Percentiles rank a stretch among this genome's conserved stretches.
Evolutionary conservation across 2,888 invertebrate species (phyloP).

Genomic region (Creontiades dilutus): DNA sequence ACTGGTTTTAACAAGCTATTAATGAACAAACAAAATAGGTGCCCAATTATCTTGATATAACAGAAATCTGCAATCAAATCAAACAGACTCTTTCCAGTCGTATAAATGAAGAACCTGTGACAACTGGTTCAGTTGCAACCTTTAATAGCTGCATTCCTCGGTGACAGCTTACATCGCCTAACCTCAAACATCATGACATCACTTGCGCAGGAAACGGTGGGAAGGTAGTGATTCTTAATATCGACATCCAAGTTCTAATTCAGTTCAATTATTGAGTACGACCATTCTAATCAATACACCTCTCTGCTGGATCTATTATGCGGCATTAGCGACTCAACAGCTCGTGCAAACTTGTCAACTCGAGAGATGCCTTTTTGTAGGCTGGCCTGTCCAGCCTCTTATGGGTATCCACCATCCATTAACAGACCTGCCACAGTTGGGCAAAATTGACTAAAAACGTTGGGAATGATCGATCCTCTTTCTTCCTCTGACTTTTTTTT

Average conservation of each 20-base stretch:
- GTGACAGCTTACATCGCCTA: background rate
- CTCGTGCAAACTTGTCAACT: slow-evolving; percentile 22
- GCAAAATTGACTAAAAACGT: slow-evolving; percentile 36
- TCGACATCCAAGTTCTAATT: background rate
- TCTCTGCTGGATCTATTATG: background rate
- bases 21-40: background rate
- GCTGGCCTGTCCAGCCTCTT: slow-evolving; percentile 3
- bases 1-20: background rate
- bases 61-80: too few relatives aligned
- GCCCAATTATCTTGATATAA: background rate
- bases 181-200: background rate
- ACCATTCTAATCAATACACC: slow-evolving; percentile 14
- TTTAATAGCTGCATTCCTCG: slow-evolving; percentile 5
- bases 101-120: background rate
- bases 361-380: slow-evolving; percentile 4
- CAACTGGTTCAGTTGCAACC: slow-evolving; percentile 3
- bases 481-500: background rate
- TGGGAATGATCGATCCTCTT: slow-evolving; percentile 7
- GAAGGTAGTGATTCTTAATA: background rate
- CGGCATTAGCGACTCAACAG: background rate
- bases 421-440: slow-evolving; percentile 22
- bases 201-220: background rate
- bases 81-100: background rate
- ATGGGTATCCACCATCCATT: background rate
- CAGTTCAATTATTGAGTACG: background rate